Evolutionary conservation across 2,113 vertebrate species (phyloP).

Genomic region (Sturnus vulgaris): DNA sequence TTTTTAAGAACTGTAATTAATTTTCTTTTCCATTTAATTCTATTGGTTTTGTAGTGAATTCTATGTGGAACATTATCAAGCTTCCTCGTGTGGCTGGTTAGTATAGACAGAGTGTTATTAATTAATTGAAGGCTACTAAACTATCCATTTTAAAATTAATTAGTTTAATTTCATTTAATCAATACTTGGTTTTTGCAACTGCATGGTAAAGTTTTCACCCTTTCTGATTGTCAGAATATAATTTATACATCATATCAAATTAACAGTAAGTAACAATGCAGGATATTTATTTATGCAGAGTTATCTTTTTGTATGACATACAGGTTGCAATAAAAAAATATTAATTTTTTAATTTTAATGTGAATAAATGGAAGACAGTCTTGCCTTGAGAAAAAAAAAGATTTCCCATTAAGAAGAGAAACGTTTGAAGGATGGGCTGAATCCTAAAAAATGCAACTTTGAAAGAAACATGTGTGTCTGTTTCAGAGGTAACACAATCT

Average conservation of each 20-base stretch:
- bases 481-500: not conserved
- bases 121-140: not conserved
- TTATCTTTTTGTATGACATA: not conserved
- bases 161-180: not conserved
- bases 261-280: not conserved
- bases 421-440: not conserved
- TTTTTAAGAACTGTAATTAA: not conserved
- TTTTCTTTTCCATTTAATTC: not conserved
- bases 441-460: not conserved
- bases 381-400: not conserved
- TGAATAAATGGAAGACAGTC: not conserved
- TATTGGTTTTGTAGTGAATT: not conserved
- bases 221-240: not conserved
- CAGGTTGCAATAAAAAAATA: not conserved
- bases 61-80: rapidly evolving
- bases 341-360: not conserved
- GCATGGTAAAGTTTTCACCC: not conserved
- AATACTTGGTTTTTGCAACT: not conserved
- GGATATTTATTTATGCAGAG: not conserved
- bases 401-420: not conserved
- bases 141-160: not conserved
- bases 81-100: not conserved
- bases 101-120: not conserved
- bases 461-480: not conserved
- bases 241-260: not conserved